These are phyloP conservation scores for Phyllostomus discolor DNA, from an alignment of 2,113 vertebrate genomes.

Conservation along the genomic window DNA sequence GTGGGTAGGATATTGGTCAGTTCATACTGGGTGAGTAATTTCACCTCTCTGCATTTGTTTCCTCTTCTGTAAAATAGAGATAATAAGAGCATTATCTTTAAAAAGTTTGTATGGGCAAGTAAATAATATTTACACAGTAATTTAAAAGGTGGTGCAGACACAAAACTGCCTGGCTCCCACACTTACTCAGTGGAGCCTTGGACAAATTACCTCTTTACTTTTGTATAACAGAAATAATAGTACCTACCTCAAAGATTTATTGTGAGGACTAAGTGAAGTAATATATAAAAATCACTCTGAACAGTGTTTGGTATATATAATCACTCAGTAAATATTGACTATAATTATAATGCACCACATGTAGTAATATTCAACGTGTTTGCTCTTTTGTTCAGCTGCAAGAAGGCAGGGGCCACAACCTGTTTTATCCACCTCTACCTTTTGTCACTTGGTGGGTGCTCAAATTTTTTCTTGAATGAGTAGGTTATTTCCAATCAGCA, in stretches of 20 bases:
- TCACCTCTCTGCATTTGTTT: background rate
- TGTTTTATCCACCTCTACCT: background rate
- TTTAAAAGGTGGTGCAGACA: background rate
- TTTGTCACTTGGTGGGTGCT: background rate
- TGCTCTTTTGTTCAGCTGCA: background rate
- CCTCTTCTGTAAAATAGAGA: background rate
- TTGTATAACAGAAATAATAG: background rate
- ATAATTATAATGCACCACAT: background rate
- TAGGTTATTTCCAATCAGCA: background rate
- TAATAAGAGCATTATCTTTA: background rate
- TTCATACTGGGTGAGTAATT: background rate
- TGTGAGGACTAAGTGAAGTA: background rate
- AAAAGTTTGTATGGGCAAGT: background rate
- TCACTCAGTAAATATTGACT: background rate
- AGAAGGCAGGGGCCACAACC: background rate
- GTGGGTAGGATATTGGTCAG: background rate
- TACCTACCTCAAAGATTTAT: background rate
- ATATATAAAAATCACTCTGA: background rate
- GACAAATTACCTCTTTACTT: background rate
- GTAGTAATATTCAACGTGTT: background rate
- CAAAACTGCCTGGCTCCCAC: background rate
- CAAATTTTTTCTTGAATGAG: background rate
- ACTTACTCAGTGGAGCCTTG: background rate
- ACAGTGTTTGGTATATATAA: background rate
- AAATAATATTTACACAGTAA: background rate